Base-by-base conservation (phyloP, 2,888 invertebrate species). In the Apamea monoglypha region DNA sequence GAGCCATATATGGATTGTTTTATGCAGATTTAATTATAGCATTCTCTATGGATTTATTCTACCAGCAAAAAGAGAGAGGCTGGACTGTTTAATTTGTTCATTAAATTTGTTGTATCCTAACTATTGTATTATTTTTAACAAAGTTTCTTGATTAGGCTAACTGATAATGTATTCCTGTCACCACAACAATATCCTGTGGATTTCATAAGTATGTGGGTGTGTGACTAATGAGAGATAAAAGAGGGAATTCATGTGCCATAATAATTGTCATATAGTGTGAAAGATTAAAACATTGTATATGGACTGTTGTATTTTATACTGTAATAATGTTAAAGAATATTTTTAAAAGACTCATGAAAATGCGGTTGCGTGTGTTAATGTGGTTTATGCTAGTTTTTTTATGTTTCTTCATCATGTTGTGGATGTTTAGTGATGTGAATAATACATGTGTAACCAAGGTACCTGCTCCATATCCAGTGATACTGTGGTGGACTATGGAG, bases 401-500 rank as follows among this genome's bases (percentile, higher is more conserved):
- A 36, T 32, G 92, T 56, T 68, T 93, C 29, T 81, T 90, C 68
- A 79, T 90, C 63, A 74, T 93, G n/a, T 63, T 92, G 78, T 92
- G 87, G 88, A 78, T 84, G 75, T 85, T 76, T 82, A 82, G 75
- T 85, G 82, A 89, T 82, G 78, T 73, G 40, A 74, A 82, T 74
- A 63, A 77, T 61, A 78, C 71, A 50, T 63, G 83, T 70, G 32
- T 56, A 3, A 12, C 32, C n/a, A 86, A 87, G 87, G 74, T 61
- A 14, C 74, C 67, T 25, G 71, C 85, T 25, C 77, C 87, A 56
- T 91, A 92, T 86, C 96, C 96, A 63, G 90, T 93, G 7, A 93
- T 97, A 82, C 75, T 96, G 29, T 97, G 97, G 97, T 97, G 97
- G 97, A 96, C 95, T 47, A 83, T 88, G 73, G 93, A 93, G 18